These are phyloP conservation scores for Metopia argyrocephala DNA, from an alignment of 2,888 invertebrate genomes.

Conservation along the genomic window DNA sequence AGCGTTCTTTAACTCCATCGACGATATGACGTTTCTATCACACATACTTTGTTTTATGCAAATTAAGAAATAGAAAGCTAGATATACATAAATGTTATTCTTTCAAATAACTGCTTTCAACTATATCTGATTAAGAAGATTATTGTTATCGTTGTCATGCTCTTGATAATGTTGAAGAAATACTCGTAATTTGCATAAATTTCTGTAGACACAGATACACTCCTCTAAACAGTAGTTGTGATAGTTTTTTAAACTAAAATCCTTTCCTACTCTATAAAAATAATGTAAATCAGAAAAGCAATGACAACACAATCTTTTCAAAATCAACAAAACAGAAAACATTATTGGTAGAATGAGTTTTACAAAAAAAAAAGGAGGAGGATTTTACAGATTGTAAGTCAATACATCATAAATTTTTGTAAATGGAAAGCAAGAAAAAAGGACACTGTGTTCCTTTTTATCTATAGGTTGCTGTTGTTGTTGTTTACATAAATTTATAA, in stretches of 20 bases:
- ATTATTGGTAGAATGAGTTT: neutral
- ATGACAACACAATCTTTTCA: constrained; percentile 42
- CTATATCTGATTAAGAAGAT: neutral
- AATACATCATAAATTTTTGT: constrained; percentile 13
- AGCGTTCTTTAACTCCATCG: too few species aligned
- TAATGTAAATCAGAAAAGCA: constrained; percentile 52
- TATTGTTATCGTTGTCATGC: neutral
- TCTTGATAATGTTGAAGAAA: neutral
- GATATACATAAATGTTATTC: neutral
- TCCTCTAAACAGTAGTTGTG: neutral
- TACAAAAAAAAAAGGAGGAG: neutral
- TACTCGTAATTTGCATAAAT: neutral
- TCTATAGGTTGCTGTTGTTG: neutral
- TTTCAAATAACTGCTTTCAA: neutral
- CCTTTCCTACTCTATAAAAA: neutral
- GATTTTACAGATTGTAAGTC: constrained; percentile 9
- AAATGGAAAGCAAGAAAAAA: too few species aligned
- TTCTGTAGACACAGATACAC: neutral
- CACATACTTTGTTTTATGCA: too few species aligned
- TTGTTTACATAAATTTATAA: too few species aligned
- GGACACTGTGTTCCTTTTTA: neutral
- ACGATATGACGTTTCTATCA: too few species aligned
- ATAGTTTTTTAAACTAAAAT: neutral
- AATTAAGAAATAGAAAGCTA: too few species aligned
- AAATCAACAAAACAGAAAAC: neutral